These are phyloP conservation scores for Ectemnius lituratus DNA, from an alignment of 2,888 invertebrate genomes.

Conservation along the genomic window DNA sequence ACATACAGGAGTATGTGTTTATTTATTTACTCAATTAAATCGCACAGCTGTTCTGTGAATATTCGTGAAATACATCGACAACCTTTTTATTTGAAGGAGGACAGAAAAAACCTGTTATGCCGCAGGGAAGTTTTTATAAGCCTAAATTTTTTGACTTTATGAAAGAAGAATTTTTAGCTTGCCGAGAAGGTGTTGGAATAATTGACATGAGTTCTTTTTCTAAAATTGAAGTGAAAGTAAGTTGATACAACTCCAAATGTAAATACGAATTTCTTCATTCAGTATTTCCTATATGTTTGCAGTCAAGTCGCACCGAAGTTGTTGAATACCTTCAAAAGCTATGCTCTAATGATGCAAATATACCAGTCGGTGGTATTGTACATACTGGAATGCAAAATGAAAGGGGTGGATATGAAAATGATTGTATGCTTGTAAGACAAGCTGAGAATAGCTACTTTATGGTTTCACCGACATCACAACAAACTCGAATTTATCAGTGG, in stretches of 20 bases:
- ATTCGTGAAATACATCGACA: background rate
- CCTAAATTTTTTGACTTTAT: conserved; percentile 85
- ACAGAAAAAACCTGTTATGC: conserved; percentile 79
- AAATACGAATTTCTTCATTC: conserved; percentile 2
- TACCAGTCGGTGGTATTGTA: conserved; percentile 82
- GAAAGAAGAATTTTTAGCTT: conserved; percentile 85
- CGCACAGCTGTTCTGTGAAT: background rate
- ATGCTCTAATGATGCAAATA: conserved; percentile 84
- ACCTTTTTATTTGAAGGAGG: conserved; percentile 72
- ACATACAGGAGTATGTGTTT: conserved; percentile 78
- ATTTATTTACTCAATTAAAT: too few relatives aligned
- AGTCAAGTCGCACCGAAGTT: conserved; percentile 82
- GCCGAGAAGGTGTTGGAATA: conserved; percentile 86
- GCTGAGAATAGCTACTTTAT: conserved; percentile 84
- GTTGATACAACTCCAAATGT: conserved; percentile 31
- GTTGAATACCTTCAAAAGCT: conserved; percentile 83
- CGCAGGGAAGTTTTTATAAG: conserved; percentile 83
- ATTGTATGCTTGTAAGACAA: conserved; percentile 84
- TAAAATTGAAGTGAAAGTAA: conserved; percentile 86
- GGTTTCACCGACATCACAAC: conserved; percentile 89
- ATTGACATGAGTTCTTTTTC: conserved; percentile 90
- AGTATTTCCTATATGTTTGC: conserved; percentile 41
- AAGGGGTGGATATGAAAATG: conserved; percentile 85
- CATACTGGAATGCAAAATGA: conserved; percentile 87
- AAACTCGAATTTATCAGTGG: conserved; percentile 86